Evolutionary conservation across 1,140 invertebrate genomes (phyloP), one percentile per base, ranked within the genome.

Genomic region (Drosophila varians): DNA sequence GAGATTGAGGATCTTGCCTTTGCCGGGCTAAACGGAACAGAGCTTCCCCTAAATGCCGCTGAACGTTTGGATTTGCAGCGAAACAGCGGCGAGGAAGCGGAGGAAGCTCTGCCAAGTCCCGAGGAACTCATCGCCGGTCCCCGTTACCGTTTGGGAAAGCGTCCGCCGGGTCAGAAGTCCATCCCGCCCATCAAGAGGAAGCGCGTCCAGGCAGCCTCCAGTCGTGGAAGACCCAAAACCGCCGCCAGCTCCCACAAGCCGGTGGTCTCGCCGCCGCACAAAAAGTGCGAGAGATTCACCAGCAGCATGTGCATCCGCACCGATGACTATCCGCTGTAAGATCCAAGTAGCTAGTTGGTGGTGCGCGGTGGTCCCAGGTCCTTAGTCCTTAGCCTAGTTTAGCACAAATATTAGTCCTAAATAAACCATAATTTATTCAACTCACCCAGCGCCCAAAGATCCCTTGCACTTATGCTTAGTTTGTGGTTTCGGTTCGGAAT

Each of bases 271-370:
- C 23, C 69, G 9, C 16, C 75, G 0, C 49, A 74, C 21, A 84
- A 70, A 43, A 90, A 93, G 55, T 96, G 95, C 76, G 95, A 95
- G 68, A 93, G 95, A 51, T 96, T 96, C 84, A 94, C 95, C 1
- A 94, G 94, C 77, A 94, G 94, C 4, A 92, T 97, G 62, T 97
- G 96, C 90, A 92, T 96, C 25, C 93, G 95, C 69, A 93, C 94
- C 42, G 92, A 93, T 8, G 94, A 96, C 88, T 96, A 97, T 92
- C 96, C 96, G 45, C 93, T 94, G 95, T 96, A 92, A 94, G 94
- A 92, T 70, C 31, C 34, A 21, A 19, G 46, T 66, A 65, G 62
- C 36, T 66, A 66, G 62, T 66, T 64, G 58, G 42, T 72, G 49
- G 38, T 42, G 38, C 38, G 14, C 38, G 47, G 48, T 34, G 38